A percentile compares a stretch with the other conserved stretches of the same genome.
phyloP scores from a whole-genome alignment of 2,888 invertebrate species.

The Pandemis heparana region DNA sequence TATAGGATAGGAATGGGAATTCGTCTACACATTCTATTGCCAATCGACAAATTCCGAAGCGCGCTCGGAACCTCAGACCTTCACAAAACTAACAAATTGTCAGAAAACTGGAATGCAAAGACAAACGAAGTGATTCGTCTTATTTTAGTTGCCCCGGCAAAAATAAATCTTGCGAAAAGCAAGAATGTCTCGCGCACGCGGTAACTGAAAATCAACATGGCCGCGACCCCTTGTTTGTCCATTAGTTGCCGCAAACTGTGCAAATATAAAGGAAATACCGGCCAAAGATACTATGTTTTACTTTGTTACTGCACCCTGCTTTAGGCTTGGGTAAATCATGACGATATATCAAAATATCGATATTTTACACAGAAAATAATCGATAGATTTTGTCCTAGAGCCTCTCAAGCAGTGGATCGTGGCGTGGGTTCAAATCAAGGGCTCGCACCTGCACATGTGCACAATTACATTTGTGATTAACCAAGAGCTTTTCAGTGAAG shows the following conservation, averaged over 20 bases:
- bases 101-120: constrained; percentile 45
- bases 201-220: constrained; percentile 83
- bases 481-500: no score
- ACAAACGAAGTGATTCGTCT: constrained; percentile 53
- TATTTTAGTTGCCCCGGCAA: constrained; percentile 53
- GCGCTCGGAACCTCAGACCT: constrained; percentile 7
- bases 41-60: not conserved
- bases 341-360: no score
- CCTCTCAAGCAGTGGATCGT: no score
- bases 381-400: no score
- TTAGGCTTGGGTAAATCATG: constrained; percentile 48
- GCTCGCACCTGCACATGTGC: no score
- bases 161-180: constrained; percentile 80
- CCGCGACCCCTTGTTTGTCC: constrained; percentile 80
- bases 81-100: constrained; percentile 42
- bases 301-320: constrained; percentile 54
- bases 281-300: constrained; percentile 58
- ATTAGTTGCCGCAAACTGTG: constrained; percentile 78
- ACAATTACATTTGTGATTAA: no score
- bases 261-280: constrained; percentile 64
- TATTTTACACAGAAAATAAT: no score
- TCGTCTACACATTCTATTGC: not conserved
- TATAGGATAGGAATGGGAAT: no score
- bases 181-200: constrained; percentile 63
- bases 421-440: no score